Conservation (phyloP, 2,113 vertebrate species). For the Albula goreensis region DNA sequence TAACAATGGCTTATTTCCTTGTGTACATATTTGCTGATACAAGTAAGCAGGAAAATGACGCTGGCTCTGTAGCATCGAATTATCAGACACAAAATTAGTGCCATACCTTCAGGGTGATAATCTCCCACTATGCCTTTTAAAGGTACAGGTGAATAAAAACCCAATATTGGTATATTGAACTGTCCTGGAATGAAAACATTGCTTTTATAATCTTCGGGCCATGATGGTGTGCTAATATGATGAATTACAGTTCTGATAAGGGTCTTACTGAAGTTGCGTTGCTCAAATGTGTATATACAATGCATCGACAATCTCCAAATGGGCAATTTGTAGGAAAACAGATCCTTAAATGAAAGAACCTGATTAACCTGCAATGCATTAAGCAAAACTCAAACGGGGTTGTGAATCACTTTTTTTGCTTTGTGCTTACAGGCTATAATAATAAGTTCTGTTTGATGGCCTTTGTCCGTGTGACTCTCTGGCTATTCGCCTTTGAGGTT, state of each 20-base stretch:
- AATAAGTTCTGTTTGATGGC: constrained; percentile 61
- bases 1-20: constrained; percentile 66
- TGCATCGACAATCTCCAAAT: neutral
- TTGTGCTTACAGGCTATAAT: constrained; percentile 66
- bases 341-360: neutral
- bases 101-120: neutral
- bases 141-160: neutral
- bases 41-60: constrained; percentile 35
- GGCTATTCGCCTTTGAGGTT: constrained; percentile 52
- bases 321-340: neutral
- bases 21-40: constrained; percentile 54
- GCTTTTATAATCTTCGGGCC: neutral
- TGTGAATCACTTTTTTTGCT: constrained; percentile 41
- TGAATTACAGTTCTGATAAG: neutral
- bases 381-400: neutral
- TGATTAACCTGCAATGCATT: constrained; percentile 15
- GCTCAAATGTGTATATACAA: neutral
- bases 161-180: neutral
- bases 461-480: constrained; percentile 55
- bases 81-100: neutral
- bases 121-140: neutral
- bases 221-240: neutral
- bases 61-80: constrained; percentile 38
- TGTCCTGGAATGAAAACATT: neutral
- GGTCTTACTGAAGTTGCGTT: neutral